Base-by-base conservation (phyloP, 2,888 invertebrate genomes). In the Drosophila kokeensis region DNA sequence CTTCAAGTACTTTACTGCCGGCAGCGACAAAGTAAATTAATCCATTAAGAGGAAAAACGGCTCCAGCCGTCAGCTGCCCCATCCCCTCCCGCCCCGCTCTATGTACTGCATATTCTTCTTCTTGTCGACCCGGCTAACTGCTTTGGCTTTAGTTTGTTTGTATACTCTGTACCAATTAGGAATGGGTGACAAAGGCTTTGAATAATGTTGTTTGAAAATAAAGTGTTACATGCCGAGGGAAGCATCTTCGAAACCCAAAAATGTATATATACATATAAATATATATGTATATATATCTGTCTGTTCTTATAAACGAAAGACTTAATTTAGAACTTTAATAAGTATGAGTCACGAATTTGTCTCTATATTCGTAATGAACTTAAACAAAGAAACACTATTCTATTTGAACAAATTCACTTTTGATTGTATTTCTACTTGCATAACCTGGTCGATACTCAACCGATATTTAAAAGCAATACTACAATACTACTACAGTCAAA, bases 11-110 rank as follows among this genome's bases (percentile, higher is more conserved):
- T 79, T 69, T 73, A 79, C 69, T 73, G 77, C 72, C 74, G 72
- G 69, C 73, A 66, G 76, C 85, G 85, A 85, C 89, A 89, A 87
- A 87, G 89, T 87, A 87, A 87, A 87, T 87, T 87, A 89, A 87
- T 87, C 89, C 87, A 87, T 87, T 87, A 89, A 72, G 71, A 62
- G 29, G 38, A 55, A 38, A 55, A 38, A 29, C 55, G 55, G 27
- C 27, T 27, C 15, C 27, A 38, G 21, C 55, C 38, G 54, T 66
- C 76, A 53, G 57, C 52, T 32, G n/a, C 40, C 32, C 34, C 45
- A 10, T 1, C 0, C 8, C 24, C 29, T 13, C 4, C 2, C 2
- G 7, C 45, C 4, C 24, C 8, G 15, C 40, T 18, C 18, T 13
- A n/a, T 8, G 1, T 4, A 3, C n/a, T 1, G 7, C 13, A 1